phyloP scores from a whole-genome alignment of 1,140 invertebrate species.

The Cylas formicarius region DNA sequence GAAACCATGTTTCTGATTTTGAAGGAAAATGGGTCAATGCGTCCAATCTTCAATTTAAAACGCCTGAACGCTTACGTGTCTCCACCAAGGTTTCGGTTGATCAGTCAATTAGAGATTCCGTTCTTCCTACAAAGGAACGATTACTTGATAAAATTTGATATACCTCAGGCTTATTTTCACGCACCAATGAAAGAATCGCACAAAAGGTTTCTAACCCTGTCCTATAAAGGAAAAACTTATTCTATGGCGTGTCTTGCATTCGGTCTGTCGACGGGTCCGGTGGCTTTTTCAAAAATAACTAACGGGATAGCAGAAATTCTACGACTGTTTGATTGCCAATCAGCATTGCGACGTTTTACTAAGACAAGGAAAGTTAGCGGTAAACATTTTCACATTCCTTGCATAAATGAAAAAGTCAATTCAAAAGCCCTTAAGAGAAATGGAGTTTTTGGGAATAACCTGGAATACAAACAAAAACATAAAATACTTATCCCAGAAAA shows the following conservation, averaged over 20 bases:
- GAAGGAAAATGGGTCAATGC: too few relatives aligned
- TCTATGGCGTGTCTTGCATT: constrained; percentile 13
- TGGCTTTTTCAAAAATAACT: not conserved
- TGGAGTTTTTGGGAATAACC: constrained; percentile 8
- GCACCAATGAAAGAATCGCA: too few relatives aligned
- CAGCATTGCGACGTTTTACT: not conserved
- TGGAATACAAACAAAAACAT: constrained; percentile 4
- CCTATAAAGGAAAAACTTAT: constrained; percentile 10
- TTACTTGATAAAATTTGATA: too few relatives aligned
- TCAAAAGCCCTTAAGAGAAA: too few relatives aligned
- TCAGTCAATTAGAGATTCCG: too few relatives aligned
- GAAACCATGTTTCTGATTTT: too few relatives aligned
- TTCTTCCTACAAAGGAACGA: too few relatives aligned
- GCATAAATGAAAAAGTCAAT: too few relatives aligned
- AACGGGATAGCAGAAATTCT: constrained; percentile 8
- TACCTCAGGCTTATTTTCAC: too few relatives aligned
- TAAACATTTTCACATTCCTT: not conserved
- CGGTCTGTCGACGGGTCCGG: constrained; percentile 10
- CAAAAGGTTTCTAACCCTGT: constrained; percentile 4
- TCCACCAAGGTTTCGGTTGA: too few relatives aligned
- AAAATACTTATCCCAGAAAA: not conserved
- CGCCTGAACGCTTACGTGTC: too few relatives aligned
- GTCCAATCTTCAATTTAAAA: too few relatives aligned
- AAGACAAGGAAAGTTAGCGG: not conserved
- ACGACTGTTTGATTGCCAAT: constrained; percentile 4